A percentile compares a stretch with the other conserved stretches of the same genome.
phyloP scores from a whole-genome alignment of 2,113 vertebrate genomes.

The Engraulis encrasicolus region DNA sequence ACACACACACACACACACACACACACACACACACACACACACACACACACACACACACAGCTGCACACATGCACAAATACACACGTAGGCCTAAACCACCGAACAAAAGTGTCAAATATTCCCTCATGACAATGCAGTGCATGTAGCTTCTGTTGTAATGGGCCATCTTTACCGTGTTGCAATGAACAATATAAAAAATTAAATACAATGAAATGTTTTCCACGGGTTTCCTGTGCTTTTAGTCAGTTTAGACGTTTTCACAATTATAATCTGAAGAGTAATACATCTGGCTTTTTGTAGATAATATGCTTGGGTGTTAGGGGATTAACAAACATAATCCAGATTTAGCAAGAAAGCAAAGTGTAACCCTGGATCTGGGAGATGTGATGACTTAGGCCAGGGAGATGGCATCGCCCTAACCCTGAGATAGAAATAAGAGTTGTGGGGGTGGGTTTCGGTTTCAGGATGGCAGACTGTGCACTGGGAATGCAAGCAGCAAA shows the following conservation, averaged over 20 bases:
- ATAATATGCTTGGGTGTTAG: conserved; percentile 21
- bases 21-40: background rate
- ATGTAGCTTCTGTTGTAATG: no score
- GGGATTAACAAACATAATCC: conserved; percentile 42
- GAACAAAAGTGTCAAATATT: no score
- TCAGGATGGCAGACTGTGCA: background rate
- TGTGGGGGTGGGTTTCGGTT: background rate
- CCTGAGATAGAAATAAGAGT: background rate
- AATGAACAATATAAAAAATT: no score
- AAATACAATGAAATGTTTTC: background rate
- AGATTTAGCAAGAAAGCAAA: conserved; percentile 40
- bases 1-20: no score
- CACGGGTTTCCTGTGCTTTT: background rate
- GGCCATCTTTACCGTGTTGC: no score
- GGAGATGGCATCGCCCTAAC: background rate
- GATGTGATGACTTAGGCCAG: background rate
- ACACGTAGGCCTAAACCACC: no score
- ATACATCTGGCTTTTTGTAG: conserved; percentile 21
- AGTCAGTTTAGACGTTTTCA: background rate
- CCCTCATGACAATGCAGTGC: no score
- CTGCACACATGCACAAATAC: background rate
- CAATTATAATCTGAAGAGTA: background rate
- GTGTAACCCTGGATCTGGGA: background rate
- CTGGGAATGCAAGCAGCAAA: background rate
- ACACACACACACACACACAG: background rate